Evolutionary conservation across 2,888 invertebrate species (phyloP), one percentile per base, ranked within the genome.

Genomic region (Coleophora flavipennella): DNA sequence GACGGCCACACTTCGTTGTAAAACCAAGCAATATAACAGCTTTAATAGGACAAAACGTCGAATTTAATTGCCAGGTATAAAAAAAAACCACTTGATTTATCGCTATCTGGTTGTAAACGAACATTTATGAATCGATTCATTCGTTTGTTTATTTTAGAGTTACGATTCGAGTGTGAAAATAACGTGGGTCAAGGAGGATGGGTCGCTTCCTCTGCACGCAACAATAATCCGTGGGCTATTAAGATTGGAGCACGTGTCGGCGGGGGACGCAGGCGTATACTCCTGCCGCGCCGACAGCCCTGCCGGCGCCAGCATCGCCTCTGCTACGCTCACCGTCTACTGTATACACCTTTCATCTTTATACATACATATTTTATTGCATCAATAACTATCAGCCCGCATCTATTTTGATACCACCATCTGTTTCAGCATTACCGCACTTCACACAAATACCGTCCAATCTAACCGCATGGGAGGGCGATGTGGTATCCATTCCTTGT

Each of bases 201-300:
- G 80, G 41, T 59, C 70, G 41, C 59, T 84, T 54, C 83, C 83
- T 48, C 67, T 67, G 33, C 67, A 79, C 55, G 77, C 83, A 31
- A 68, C 76, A 49, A 67, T 79, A 57, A 67, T 71, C 45, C 72
- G 81, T 40, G 83, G 83, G 49, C 59, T 76, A 59, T 68, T 96
- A 55, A 88, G 92, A 52, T 90, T 97, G 58, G 93, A 93, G 62
- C 91, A 92, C 67, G 94, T 95, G 48, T 91, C 91, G 52, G 89
- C 93, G 12, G 88, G 87, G 48, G 97, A 97, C 71, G 94, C 95
- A 64, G 97, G 96, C 39, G 86, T 93, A 58, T 97, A 96, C 80
- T 92, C 95, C 55, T 96, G 96, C 79, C 91, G 94, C 55, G 96
- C 95, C 25, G 93, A 94, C 66, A 97, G 97, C 78, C 89, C 92